These are phyloP conservation scores for Perdita meconis DNA, from an alignment of 2,888 invertebrate genomes.

Conservation along the genomic window DNA sequence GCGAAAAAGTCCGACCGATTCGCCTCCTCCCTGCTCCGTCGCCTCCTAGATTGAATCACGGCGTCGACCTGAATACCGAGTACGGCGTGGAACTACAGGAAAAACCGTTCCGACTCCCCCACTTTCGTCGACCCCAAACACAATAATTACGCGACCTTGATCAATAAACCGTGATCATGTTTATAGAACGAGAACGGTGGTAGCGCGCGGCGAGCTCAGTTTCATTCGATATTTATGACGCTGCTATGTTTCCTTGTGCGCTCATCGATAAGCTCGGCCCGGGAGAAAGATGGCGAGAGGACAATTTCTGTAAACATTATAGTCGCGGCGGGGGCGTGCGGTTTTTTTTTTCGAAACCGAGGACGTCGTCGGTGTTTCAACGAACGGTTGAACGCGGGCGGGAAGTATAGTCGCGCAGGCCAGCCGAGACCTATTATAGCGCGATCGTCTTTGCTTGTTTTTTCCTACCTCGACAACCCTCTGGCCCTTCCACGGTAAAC, in stretches of 20 bases:
- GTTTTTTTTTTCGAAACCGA: slow-evolving; percentile 7
- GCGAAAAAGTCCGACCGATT: neutral
- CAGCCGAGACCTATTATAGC: slow-evolving; percentile 66
- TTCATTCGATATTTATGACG: slow-evolving; percentile 28
- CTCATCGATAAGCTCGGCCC: neutral
- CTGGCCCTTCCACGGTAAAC: slow-evolving; percentile 71
- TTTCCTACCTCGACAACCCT: slow-evolving; percentile 56
- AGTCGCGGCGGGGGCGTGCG: neutral
- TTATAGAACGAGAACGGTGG: slow-evolving; percentile 46
- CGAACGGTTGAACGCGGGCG: slow-evolving; percentile 43
- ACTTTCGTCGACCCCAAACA: slow-evolving; percentile 56
- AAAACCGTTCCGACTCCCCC: slow-evolving; percentile 41
- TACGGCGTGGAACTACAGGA: slow-evolving; percentile 32
- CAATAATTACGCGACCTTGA: slow-evolving; percentile 70
- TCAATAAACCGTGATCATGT: slow-evolving; percentile 67
- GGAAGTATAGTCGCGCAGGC: slow-evolving; percentile 59
- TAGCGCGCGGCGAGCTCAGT: neutral
- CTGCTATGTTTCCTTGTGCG: neutral
- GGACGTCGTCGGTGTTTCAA: slow-evolving; percentile 13
- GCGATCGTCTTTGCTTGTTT: slow-evolving; percentile 70
- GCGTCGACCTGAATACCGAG: slow-evolving; percentile 25
- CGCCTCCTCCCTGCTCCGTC: neutral
- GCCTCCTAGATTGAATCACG: slow-evolving; percentile 14
- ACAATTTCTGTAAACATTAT: slow-evolving; percentile 16
- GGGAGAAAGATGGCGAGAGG: neutral